Conservation (phyloP, 1,140 invertebrate genomes). For the Drosophila jambulina region DNA sequence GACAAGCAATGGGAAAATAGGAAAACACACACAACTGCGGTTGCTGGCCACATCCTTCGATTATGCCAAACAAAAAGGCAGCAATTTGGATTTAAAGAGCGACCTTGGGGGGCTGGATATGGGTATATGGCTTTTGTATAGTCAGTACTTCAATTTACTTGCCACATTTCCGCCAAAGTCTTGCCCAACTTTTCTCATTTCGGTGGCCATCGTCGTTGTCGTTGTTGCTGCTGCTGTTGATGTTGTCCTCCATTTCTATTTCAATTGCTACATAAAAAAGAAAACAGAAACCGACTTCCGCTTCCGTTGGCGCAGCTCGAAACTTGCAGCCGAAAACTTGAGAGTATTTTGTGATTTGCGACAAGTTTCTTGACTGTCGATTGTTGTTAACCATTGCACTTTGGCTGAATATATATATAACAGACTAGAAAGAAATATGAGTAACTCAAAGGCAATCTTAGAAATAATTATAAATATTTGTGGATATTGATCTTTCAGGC, state of each 20-base stretch:
- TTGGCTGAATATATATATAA: background rate
- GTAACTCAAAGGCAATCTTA: background rate
- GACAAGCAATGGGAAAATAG: constrained; percentile 35
- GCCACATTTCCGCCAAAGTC: constrained; percentile 72
- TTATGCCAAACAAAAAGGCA: constrained; percentile 74
- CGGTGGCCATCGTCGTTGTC: constrained; percentile 27
- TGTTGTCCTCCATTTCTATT: constrained; percentile 64
- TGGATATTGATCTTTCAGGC: background rate
- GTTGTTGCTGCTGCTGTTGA: constrained; percentile 34
- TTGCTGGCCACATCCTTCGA: constrained; percentile 57
- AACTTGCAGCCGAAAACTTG: constrained; percentile 44
- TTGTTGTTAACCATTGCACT: constrained; percentile 11
- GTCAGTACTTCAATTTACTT: constrained; percentile 59
- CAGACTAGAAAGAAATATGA: background rate
- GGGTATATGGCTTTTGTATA: constrained; percentile 28
- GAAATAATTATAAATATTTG: constrained; percentile 1
- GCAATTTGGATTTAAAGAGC: constrained; percentile 70
- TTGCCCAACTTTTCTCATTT: constrained; percentile 65
- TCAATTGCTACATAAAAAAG: constrained; percentile 70
- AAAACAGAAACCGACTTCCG: constrained; percentile 54
- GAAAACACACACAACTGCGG: constrained; percentile 15
- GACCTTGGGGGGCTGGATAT: constrained; percentile 45
- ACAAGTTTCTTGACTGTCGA: constrained; percentile 26
- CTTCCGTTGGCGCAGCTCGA: constrained; percentile 62
- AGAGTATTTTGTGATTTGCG: constrained; percentile 26